These are phyloP conservation scores for Pelodiscus sinensis DNA, from an alignment of 2,113 vertebrate genomes.

Conservation along the genomic window DNA sequence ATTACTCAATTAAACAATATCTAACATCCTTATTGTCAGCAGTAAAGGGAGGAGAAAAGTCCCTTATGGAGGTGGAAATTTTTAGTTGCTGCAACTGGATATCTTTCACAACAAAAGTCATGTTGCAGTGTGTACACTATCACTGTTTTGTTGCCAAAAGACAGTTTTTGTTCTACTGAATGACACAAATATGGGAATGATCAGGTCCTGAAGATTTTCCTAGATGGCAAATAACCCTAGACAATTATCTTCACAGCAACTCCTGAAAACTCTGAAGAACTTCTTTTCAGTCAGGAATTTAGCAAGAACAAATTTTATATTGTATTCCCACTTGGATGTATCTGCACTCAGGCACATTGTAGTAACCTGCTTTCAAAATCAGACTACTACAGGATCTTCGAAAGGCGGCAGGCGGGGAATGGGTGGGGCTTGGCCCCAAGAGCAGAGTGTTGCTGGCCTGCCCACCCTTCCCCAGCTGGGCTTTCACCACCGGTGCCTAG, in stretches of 20 bases:
- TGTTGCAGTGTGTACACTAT: too few species aligned
- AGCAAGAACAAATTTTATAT: not conserved
- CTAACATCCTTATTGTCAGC: too few species aligned
- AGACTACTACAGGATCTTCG: not conserved
- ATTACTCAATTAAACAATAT: too few species aligned
- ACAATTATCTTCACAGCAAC: not conserved
- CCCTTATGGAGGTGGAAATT: too few species aligned
- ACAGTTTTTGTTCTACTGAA: not conserved
- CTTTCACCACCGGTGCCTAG: too few species aligned
- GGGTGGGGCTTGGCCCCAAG: too few species aligned
- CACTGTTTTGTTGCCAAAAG: too few species aligned
- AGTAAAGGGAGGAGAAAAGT: too few species aligned
- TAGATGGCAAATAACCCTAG: not conserved
- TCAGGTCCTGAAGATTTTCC: not conserved
- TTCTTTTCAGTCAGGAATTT: not conserved
- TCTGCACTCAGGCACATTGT: not conserved
- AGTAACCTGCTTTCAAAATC: not conserved
- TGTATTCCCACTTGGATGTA: not conserved
- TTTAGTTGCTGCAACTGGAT: too few species aligned
- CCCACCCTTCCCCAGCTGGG: too few species aligned
- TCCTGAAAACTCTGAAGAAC: not conserved
- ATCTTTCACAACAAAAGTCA: too few species aligned
- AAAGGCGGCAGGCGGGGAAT: not conserved
- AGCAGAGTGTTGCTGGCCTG: too few species aligned
- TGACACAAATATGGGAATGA: not conserved